Base-by-base conservation (phyloP, 2,797 vertebrate genomes). In the Rhynchonycteris naso region DNA sequence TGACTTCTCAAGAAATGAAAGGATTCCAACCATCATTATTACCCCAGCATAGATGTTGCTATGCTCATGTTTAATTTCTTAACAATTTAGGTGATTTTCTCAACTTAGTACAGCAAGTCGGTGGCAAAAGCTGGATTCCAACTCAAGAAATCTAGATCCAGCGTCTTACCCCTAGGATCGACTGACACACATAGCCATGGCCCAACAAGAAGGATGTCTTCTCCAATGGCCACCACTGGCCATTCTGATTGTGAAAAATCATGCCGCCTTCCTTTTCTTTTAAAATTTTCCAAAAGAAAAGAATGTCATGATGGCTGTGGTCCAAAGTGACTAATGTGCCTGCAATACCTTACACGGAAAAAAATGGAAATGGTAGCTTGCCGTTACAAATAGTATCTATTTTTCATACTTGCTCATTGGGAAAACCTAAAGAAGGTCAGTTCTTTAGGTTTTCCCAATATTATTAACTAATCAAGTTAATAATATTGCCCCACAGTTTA, bases 341-440 rank as follows among this genome's bases (percentile, higher is more conserved):
- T 1, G 56, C 7, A 79, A 26, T 7, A 30, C 43, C 69, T 82
- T 91, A 94, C 30, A 75, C 78, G 91, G 79, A 96, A 96, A 95
- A 71, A 96, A 91, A 59, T 61, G 33, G 4, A 93, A 71, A 93
- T 24, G 78, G 56, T 50, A 93, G 6, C 50, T 95, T 97, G 90
- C 96, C 93, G n/a, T 88, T 92, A 90, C 92, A 95, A 84, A 26
- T 75, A 81, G 30, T 83, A 14, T 38, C 71, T 65, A 11, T 47
- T 43, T 69, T 94, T 88, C 56, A 96, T 93, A 96, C 2, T 88
- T 95, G 93, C 24, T 93, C 50, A 86, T 28, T 61, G 30, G 76
- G 96, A 97, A 97, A 98, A 92, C 4, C 33, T 97, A 92, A 84
- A 94, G 81, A 93, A 96, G 5, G 7, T 82, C 94, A 52, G 95